phyloP scores from a whole-genome alignment of 2,888 invertebrate genomes.

The Xanthorhoe designata region DNA sequence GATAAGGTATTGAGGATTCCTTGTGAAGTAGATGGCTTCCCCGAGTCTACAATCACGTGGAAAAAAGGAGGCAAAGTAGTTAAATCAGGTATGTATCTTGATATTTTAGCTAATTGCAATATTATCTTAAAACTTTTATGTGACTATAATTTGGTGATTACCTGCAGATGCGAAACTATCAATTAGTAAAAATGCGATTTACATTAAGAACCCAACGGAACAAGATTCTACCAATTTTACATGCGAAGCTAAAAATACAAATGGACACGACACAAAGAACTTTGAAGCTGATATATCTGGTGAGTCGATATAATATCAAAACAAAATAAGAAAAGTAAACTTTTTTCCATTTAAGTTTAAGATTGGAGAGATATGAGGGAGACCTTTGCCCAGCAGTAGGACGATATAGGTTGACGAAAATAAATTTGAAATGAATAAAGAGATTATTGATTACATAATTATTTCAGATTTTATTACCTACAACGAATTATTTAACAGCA shows the following conservation, averaged over 20 bases:
- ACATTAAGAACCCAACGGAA: conserved; percentile 39
- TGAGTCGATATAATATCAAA: conserved; percentile 11
- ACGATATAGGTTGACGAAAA: no score
- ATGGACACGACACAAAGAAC: conserved; percentile 30
- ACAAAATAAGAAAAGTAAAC: not conserved
- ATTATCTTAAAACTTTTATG: not conserved
- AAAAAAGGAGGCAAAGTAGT: conserved; percentile 18
- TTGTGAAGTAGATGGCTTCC: conserved; percentile 46
- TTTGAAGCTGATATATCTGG: conserved; percentile 32
- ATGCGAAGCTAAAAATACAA: conserved; percentile 42
- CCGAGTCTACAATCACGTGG: conserved; percentile 45
- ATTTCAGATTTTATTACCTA: conserved; percentile 21
- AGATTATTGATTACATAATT: not conserved
- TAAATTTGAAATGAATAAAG: not conserved
- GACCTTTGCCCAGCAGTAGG: no score
- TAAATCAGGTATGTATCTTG: conserved; percentile 20
- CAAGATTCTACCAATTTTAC: conserved; percentile 34
- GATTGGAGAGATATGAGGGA: no score
- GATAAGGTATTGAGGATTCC: conserved; percentile 42
- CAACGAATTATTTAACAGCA: not conserved
- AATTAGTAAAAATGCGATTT: conserved; percentile 28
- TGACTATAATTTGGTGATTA: conserved; percentile 8
- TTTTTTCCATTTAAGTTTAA: no score
- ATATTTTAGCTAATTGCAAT: not conserved
- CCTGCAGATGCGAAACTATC: conserved; percentile 39